Conservation (phyloP, 1,140 invertebrate species). For the Spodoptera frugiperda region DNA sequence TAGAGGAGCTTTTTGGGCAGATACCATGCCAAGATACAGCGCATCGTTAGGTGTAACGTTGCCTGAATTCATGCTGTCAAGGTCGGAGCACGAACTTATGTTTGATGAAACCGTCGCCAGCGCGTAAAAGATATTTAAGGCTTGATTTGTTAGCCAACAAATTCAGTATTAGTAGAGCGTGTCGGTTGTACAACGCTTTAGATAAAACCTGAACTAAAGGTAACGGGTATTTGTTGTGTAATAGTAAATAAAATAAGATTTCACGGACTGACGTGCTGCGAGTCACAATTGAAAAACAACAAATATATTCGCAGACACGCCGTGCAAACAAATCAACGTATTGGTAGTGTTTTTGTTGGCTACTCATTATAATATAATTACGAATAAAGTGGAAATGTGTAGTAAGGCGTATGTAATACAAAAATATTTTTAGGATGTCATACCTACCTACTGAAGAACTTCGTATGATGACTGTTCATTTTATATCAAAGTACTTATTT, state of each 20-base stretch:
- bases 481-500: conserved; percentile 48
- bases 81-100: conserved; percentile 88
- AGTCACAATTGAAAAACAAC: conserved; percentile 56
- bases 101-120: conserved; percentile 88
- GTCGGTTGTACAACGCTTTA: conserved; percentile 73
- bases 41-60: conserved; percentile 88
- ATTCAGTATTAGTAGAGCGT: conserved; percentile 76
- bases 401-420: conserved; percentile 30
- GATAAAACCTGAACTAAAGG: conserved; percentile 67
- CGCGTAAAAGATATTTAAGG: conserved; percentile 64
- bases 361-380: conserved; percentile 39
- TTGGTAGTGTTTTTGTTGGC: conserved; percentile 52
- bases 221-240: conserved; percentile 75
- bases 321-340: conserved; percentile 48
- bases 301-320: conserved; percentile 51
- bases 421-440: conserved; percentile 29
- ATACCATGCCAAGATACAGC: conserved; percentile 89
- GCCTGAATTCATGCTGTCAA: conserved; percentile 89
- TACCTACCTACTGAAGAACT: conserved; percentile 19
- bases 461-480: conserved; percentile 54
- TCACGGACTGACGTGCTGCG: conserved; percentile 64
- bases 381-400: conserved; percentile 27
- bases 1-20: conserved; percentile 87
- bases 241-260: conserved; percentile 69
- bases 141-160: conserved; percentile 68